Conservation (phyloP, 1,140 invertebrate species). For the Trichonephila inaurata region DNA sequence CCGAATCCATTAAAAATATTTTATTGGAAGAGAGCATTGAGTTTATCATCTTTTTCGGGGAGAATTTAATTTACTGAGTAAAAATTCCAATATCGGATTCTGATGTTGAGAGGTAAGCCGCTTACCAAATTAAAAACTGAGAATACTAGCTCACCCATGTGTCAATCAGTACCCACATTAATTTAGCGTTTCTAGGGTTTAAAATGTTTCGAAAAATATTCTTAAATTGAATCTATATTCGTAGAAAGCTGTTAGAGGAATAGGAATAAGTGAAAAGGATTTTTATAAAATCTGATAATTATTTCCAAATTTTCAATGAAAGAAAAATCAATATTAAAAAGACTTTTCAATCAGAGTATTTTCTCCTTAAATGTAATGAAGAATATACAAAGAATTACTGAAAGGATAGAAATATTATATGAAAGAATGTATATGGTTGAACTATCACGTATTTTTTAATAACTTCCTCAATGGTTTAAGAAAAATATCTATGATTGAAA, state of each 20-base stretch:
- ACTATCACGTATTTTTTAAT: background rate
- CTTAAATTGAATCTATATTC: background rate
- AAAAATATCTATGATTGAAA: background rate
- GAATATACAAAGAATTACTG: background rate
- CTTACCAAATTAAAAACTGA: constrained; percentile 1
- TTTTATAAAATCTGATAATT: background rate
- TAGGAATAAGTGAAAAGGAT: background rate
- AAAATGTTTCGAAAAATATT: background rate
- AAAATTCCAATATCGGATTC: constrained; percentile 34
- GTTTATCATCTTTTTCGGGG: background rate
- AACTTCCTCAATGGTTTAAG: background rate
- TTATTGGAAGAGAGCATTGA: background rate
- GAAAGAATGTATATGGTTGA: background rate
- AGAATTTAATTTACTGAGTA: background rate
- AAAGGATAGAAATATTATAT: background rate
- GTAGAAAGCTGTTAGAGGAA: background rate
- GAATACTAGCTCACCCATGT: background rate
- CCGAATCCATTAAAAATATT: background rate
- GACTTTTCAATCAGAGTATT: background rate
- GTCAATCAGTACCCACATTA: background rate
- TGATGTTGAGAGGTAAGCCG: background rate
- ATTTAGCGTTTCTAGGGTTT: background rate
- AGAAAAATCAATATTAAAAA: background rate
- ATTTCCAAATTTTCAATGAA: background rate
- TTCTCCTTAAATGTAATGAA: background rate